Evolutionary conservation across 2,888 invertebrate genomes (phyloP).

Genomic region (Dynastes tityus): DNA sequence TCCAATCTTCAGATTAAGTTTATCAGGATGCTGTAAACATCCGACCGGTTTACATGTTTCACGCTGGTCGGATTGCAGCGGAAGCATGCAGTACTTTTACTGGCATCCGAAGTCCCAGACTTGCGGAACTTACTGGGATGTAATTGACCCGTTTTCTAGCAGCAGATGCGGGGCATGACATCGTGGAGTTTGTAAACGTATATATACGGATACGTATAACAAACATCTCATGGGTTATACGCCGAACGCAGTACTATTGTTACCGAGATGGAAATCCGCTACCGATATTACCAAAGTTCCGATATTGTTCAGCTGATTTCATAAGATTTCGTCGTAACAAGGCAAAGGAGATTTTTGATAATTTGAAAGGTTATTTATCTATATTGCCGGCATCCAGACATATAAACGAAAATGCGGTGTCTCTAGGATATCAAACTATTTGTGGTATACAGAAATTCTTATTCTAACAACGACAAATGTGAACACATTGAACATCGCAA

Average conservation of each 20-base stretch:
- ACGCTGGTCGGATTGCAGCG: background rate
- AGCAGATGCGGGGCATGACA: slow-evolving; percentile 1
- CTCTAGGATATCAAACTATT: no score
- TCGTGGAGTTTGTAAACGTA: background rate
- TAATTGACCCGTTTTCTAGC: background rate
- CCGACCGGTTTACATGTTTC: background rate
- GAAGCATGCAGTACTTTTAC: slow-evolving; percentile 8
- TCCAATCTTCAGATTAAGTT: slow-evolving; percentile 9
- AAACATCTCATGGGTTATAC: background rate
- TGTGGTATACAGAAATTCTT: no score
- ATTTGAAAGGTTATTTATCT: background rate
- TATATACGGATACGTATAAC: background rate
- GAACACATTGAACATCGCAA: no score
- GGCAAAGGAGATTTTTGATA: background rate
- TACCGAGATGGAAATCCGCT: background rate
- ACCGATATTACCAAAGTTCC: background rate
- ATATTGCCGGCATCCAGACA: background rate
- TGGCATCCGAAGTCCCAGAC: background rate
- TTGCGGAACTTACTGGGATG: background rate
- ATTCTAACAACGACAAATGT: no score
- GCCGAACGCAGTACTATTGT: background rate
- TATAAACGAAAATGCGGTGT: no score
- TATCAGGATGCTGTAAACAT: slow-evolving; percentile 1
- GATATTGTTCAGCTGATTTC: background rate
- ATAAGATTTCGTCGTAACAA: background rate